phyloP scores from a whole-genome alignment of 1,140 invertebrate genomes.

The Drosophila arizonae region DNA sequence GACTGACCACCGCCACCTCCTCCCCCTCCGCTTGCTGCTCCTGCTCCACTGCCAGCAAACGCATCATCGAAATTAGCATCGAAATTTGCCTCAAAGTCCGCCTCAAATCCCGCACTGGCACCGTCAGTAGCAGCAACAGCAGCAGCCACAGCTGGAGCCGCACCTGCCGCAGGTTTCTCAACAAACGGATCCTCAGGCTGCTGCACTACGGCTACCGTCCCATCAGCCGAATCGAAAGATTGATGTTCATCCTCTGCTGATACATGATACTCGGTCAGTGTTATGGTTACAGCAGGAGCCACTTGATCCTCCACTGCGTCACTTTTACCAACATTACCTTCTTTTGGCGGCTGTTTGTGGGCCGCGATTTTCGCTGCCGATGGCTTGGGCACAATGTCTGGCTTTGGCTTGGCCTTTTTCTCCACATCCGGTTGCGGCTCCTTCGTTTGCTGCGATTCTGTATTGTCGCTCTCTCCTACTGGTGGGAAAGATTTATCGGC shows the following conservation, averaged over 20 bases:
- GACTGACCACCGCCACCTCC: slow-evolving; percentile 75
- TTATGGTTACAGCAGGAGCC: slow-evolving; percentile 53
- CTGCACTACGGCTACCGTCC: slow-evolving; percentile 60
- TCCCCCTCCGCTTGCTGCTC: slow-evolving; percentile 43
- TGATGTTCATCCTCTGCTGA: slow-evolving; percentile 69
- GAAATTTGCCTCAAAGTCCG: slow-evolving; percentile 75
- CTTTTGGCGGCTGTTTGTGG: slow-evolving; percentile 81
- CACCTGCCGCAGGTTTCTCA: slow-evolving; percentile 62
- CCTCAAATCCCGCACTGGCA: slow-evolving; percentile 60
- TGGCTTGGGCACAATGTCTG: slow-evolving; percentile 77
- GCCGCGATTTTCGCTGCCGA: slow-evolving; percentile 80
- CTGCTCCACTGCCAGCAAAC: slow-evolving; percentile 73
- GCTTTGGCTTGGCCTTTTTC: slow-evolving; percentile 49
- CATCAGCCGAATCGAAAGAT: slow-evolving; percentile 56
- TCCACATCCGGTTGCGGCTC: slow-evolving; percentile 34
- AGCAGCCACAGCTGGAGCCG: slow-evolving; percentile 39
- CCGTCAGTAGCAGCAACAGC: slow-evolving; percentile 46
- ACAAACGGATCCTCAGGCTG: slow-evolving; percentile 77
- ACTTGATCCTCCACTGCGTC: slow-evolving; percentile 7
- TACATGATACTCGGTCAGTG: slow-evolving; percentile 63
- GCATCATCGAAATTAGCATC: slow-evolving; percentile 82
- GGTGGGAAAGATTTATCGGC: slow-evolving; percentile 83
- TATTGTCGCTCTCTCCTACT: slow-evolving; percentile 70
- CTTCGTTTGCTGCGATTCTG: slow-evolving; percentile 37
- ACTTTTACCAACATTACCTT: slow-evolving; percentile 46